A percentile compares a stretch with the other conserved stretches of the same genome.
Conservation (phyloP, 2,888 invertebrate genomes). For the Scaptomyza reducta region DNA sequence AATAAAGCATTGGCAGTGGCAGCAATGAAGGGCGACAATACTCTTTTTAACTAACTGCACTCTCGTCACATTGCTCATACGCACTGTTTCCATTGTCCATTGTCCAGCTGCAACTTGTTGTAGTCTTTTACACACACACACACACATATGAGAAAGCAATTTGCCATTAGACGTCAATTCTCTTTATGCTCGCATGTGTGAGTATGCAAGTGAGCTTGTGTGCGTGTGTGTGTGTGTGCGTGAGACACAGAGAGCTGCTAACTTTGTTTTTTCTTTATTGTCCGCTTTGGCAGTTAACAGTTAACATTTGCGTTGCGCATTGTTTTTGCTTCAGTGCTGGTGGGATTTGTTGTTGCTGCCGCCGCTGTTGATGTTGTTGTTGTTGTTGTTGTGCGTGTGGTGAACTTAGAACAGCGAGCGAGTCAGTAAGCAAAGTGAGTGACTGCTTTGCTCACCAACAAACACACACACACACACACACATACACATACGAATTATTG, state of each 20-base stretch:
- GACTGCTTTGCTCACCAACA: slow-evolving; percentile 21
- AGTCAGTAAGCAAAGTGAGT: slow-evolving; percentile 35
- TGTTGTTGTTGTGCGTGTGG: slow-evolving; percentile 39
- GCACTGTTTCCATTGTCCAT: slow-evolving; percentile 45
- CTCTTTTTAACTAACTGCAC: slow-evolving; percentile 34
- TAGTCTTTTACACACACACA: slow-evolving; percentile 29
- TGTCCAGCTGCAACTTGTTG: slow-evolving; percentile 63
- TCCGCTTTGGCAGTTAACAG: slow-evolving; percentile 52
- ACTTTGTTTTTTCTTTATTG: slow-evolving; percentile 35
- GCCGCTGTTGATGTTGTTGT: slow-evolving; percentile 8
- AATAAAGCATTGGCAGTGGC: slow-evolving; percentile 16
- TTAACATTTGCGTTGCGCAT: slow-evolving; percentile 58
- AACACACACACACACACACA: slow-evolving; percentile 15
- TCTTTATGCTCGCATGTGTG: slow-evolving; percentile 1
- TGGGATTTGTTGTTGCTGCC: slow-evolving; percentile 23
- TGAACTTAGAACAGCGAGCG: slow-evolving; percentile 52
- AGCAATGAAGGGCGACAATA: slow-evolving; percentile 1
- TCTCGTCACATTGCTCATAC: slow-evolving; percentile 39
- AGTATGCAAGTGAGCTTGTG: slow-evolving; percentile 13
- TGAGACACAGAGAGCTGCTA: slow-evolving; percentile 35
- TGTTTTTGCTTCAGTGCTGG: slow-evolving; percentile 42
- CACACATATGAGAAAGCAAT: slow-evolving; percentile 32
- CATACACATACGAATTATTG: slow-evolving; percentile 12
- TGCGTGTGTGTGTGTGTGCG: slow-evolving; percentile 32
- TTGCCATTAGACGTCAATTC: slow-evolving; percentile 46